These are phyloP conservation scores for Boloria selene DNA, from an alignment of 2,888 invertebrate species.

Conservation along the genomic window DNA sequence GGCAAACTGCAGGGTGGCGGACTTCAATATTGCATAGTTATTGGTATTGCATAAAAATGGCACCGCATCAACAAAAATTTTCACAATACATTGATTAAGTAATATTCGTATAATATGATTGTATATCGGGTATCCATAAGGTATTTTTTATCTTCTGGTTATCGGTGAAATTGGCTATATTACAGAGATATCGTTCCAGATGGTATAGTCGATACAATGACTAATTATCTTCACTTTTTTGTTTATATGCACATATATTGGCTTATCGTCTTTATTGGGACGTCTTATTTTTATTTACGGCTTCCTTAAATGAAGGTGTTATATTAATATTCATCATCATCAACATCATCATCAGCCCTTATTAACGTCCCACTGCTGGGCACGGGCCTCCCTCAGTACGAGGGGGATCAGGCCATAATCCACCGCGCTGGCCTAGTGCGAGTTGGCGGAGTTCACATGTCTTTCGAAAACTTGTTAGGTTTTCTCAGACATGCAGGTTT, in stretches of 20 bases:
- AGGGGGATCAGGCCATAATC: no score
- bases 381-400: no score
- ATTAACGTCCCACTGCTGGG: no score
- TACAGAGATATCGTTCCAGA: slow-evolving; percentile 6
- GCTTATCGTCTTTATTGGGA: slow-evolving; percentile 1
- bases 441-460: no score
- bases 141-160: slow-evolving; percentile 15
- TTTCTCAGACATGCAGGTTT: no score
- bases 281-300: not conserved
- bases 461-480: no score
- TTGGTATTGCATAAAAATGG: not conserved
- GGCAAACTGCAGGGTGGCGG: no score
- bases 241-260: slow-evolving; percentile 15
- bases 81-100: not conserved
- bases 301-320: no score
- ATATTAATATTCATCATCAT: no score
- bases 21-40: no score
- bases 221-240: slow-evolving; percentile 6
- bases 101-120: not conserved
- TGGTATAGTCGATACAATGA: slow-evolving; percentile 14
- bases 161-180: slow-evolving; percentile 13
- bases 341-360: no score
- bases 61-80: not conserved
- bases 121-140: slow-evolving; percentile 10
- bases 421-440: no score